Conservation (phyloP, 2,888 invertebrate genomes). For the Rhopalosiphum nymphaeae region DNA sequence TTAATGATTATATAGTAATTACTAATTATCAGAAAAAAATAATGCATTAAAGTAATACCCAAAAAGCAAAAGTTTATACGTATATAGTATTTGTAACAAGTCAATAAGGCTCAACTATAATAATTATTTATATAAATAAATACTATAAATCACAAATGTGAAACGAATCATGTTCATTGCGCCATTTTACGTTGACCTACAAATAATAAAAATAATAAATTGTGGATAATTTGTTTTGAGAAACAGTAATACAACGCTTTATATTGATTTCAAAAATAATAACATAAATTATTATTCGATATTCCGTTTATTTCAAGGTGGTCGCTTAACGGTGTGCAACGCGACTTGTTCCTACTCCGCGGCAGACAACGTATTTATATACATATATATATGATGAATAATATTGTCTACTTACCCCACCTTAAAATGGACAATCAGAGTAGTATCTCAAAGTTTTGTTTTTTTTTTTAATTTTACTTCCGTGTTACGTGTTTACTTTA, state of each 20-base stretch:
- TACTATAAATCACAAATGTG: not conserved
- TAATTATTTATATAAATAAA: no score
- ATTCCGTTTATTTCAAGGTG: not conserved
- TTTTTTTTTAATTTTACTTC: not conserved
- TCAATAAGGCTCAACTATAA: not conserved
- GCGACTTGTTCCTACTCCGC: not conserved
- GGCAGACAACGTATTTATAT: not conserved
- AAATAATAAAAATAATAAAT: not conserved
- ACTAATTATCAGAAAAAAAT: no score
- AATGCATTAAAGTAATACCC: no score
- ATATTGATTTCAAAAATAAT: not conserved
- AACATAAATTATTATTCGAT: not conserved
- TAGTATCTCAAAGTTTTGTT: not conserved
- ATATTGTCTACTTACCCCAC: not conserved
- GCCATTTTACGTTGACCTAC: not conserved
- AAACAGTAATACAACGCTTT: not conserved
- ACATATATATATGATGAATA: not conserved
- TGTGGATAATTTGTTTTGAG: not conserved
- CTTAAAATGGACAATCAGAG: not conserved
- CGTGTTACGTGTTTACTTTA: not conserved
- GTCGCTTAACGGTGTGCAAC: not conserved
- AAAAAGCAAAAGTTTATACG: no score
- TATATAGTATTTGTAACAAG: no score
- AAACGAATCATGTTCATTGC: not conserved
- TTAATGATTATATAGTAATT: no score